Percentiles rank a stretch among this genome's conserved stretches.
These are phyloP conservation scores for Pteromalus puparum DNA, from an alignment of 1,140 invertebrate genomes.

Conservation along the genomic window DNA sequence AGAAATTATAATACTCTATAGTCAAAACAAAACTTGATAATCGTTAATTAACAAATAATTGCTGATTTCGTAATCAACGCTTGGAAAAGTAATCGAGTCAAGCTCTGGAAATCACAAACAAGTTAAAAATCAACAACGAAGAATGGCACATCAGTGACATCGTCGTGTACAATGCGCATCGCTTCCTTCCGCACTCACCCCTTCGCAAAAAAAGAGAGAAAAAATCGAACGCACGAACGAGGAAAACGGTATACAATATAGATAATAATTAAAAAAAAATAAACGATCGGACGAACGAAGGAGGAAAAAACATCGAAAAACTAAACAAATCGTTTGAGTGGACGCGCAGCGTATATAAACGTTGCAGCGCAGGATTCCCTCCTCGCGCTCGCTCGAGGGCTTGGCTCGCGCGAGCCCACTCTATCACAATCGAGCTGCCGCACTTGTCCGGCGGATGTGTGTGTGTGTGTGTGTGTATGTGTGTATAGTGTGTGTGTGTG, in stretches of 20 bases:
- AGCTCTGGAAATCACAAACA: background rate
- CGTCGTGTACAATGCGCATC: background rate
- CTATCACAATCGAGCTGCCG: conserved; percentile 54
- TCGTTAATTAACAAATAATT: background rate
- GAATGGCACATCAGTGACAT: background rate
- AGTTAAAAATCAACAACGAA: background rate
- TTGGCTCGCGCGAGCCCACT: conserved; percentile 23
- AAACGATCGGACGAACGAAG: conserved; percentile 2
- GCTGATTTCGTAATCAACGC: background rate
- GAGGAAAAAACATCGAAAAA: conserved; percentile 28
- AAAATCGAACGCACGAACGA: conserved; percentile 29
- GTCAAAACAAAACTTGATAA: background rate
- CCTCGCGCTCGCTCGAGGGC: background rate
- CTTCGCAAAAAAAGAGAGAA: conserved; percentile 2
- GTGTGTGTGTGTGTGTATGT: background rate
- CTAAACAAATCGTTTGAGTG: conserved; percentile 48
- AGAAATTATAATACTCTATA: background rate
- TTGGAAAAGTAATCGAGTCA: background rate
- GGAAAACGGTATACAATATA: conserved; percentile 1
- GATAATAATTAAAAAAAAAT: background rate
- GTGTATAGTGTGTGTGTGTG: background rate
- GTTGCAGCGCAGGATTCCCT: conserved; percentile 1
- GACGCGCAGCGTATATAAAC: conserved; percentile 15
- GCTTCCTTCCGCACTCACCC: background rate
- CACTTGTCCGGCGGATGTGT: conserved; percentile 25